Base-by-base conservation (phyloP, 2,888 invertebrate genomes). In the Dimorphilus gyrociliatus region DNA sequence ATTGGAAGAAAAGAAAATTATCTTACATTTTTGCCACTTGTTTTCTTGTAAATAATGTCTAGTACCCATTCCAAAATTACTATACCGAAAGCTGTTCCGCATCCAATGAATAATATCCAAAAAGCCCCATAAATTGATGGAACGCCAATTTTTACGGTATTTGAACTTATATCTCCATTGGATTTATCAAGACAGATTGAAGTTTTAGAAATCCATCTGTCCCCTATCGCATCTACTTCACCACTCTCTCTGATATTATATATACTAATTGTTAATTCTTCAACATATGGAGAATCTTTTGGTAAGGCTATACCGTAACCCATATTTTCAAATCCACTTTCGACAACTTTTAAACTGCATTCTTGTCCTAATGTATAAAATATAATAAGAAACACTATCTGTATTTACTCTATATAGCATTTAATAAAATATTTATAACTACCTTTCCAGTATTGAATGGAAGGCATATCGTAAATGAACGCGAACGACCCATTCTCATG, bases 251-350 rank as follows among this genome's bases (percentile, higher is more conserved):
- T 2, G 5, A 29, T 24, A 17, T 23, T 27, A 18, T 33, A 33
- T 16, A 36, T 36, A 23, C 27, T 26, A 21, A 36, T 30, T n/a
- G 33, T 30, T 12, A 36, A 29, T 27, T 36, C 36, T 12, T 36
- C 29, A n/a, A 34, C 32, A 19, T 30, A 36, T 14, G 16, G 19
- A 13, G 36, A 35, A 7, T 25, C 21, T 14, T 30, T 30, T 5
- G 33, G 36, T 12, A 36, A 16, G 3, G 24, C 34, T 13, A 36
- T 27, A 14, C 36, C 36, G 21, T 36, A 36, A 12, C 36, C 36
- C 12, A 36, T 27, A 23, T 28, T 34, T 10, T 25, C 13, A 21
- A 36, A 36, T 4, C 34, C 34, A 19, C 23, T 30, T 2, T 26
- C 16, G 8, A 31, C 23, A n/a, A 31, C 16, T 13, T 30, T 25